Evolutionary conservation across 2,888 invertebrate genomes (phyloP).

Genomic region (Agriopis aurantiaria): DNA sequence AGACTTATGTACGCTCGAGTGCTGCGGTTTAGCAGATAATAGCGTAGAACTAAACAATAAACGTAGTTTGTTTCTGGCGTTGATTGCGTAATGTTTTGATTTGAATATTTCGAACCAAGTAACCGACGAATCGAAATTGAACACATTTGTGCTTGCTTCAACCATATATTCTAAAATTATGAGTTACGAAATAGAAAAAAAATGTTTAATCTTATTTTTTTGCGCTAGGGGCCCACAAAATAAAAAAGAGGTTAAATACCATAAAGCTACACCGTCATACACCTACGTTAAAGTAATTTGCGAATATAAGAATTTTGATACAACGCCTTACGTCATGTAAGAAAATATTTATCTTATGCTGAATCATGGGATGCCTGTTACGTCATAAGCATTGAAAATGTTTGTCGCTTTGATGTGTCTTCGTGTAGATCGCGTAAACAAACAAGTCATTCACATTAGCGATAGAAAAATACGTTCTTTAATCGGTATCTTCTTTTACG

Average conservation of each 20-base stretch:
- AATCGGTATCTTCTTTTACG: neutral
- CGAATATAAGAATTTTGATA: conserved; percentile 2
- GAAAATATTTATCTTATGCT: conserved; percentile 14
- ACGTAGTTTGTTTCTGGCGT: conserved; percentile 1
- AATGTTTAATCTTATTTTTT: neutral
- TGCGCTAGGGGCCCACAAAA: neutral
- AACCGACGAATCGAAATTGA: neutral
- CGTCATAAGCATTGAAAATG: conserved; percentile 11
- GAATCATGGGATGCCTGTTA: conserved; percentile 13
- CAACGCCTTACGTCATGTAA: conserved; percentile 13
- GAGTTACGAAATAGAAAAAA: neutral
- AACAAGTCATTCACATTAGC: conserved; percentile 10
- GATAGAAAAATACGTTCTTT: conserved; percentile 11
- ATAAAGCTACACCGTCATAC: too few relatives aligned
- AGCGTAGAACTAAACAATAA: conserved; percentile 12
- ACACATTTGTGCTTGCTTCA: neutral
- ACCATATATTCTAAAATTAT: neutral
- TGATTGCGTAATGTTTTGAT: conserved; percentile 9
- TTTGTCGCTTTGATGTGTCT: conserved; percentile 6
- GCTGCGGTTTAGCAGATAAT: conserved; percentile 25
- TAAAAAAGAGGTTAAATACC: too few relatives aligned
- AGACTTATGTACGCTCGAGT: conserved; percentile 17
- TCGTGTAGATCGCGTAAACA: conserved; percentile 11
- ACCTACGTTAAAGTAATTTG: conserved; percentile 5
- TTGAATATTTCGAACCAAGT: neutral